Conservation (phyloP, 2,888 invertebrate species). For the Ametastegia equiseti region DNA sequence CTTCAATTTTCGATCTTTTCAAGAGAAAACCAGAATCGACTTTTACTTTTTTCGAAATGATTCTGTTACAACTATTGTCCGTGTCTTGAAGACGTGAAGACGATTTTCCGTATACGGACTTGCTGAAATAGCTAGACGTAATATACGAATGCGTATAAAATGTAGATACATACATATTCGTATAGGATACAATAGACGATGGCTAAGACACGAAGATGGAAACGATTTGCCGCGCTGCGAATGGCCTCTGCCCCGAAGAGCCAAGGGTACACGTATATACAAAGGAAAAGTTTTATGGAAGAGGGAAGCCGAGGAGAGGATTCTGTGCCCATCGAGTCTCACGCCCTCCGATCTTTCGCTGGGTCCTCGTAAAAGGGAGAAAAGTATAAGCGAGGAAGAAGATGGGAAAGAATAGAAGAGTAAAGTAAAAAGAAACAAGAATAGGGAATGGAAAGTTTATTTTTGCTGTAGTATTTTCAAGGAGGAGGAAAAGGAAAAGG, state of each 20-base stretch:
- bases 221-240: conserved; percentile 36
- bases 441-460: conserved; percentile 34
- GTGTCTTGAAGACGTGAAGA: too few species aligned
- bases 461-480: conserved; percentile 17
- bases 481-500: not conserved
- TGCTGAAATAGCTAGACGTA: too few species aligned
- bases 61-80: too few species aligned
- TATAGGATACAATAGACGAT: not conserved
- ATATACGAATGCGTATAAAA: not conserved
- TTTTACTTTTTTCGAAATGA: too few species aligned
- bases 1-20: too few species aligned
- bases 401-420: not conserved
- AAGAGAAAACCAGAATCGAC: too few species aligned
- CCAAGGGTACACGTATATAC: conserved; percentile 18
- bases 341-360: conserved; percentile 12
- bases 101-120: too few species aligned
- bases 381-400: not conserved
- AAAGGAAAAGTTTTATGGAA: conserved; percentile 33
- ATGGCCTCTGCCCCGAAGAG: conserved; percentile 29
- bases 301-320: not conserved
- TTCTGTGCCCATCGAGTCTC: not conserved
- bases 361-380: not conserved
- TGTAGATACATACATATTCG: not conserved
- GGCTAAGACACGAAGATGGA: conserved; percentile 12
- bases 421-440: not conserved